Percentiles rank a stretch among this genome's conserved stretches.
Evolutionary conservation across 2,113 vertebrate species (phyloP).

Genomic region (Campylomormyrus tamandua): DNA sequence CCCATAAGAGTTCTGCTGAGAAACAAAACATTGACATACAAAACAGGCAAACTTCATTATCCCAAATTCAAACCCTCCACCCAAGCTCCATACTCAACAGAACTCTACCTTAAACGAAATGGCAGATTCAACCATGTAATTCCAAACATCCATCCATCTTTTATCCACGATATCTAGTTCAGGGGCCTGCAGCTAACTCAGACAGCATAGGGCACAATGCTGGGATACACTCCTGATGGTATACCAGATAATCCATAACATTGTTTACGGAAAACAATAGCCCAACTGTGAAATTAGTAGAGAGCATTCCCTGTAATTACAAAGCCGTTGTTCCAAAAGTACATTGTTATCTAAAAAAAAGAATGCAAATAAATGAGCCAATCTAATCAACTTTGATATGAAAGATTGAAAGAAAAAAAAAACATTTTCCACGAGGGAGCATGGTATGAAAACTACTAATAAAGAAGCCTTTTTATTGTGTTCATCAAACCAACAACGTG

Average conservation of each 20-base stretch:
- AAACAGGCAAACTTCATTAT: not conserved
- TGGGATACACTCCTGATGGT: not conserved
- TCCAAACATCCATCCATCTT: not conserved
- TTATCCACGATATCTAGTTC: not conserved
- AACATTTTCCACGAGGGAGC: not conserved
- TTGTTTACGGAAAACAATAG: not conserved
- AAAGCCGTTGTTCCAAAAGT: not conserved
- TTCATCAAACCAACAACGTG: not conserved
- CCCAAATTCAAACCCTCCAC: not conserved
- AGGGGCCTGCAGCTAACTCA: not conserved
- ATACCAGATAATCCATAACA: not conserved
- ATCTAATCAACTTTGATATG: not conserved
- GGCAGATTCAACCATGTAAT: not conserved
- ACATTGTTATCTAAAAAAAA: not conserved
- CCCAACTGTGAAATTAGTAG: not conserved
- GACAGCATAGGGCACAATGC: not conserved
- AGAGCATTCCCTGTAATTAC: not conserved
- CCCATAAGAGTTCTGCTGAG: not conserved
- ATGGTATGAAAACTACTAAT: not conserved
- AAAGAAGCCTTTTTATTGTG: not conserved
- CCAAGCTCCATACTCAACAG: not conserved
- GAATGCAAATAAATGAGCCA: not conserved
- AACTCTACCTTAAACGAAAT: not conserved
- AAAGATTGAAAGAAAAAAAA: not conserved
- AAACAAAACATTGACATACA: not conserved